Conservation (phyloP, 1,140 invertebrate genomes). For the Hylyphantes graminicola region DNA sequence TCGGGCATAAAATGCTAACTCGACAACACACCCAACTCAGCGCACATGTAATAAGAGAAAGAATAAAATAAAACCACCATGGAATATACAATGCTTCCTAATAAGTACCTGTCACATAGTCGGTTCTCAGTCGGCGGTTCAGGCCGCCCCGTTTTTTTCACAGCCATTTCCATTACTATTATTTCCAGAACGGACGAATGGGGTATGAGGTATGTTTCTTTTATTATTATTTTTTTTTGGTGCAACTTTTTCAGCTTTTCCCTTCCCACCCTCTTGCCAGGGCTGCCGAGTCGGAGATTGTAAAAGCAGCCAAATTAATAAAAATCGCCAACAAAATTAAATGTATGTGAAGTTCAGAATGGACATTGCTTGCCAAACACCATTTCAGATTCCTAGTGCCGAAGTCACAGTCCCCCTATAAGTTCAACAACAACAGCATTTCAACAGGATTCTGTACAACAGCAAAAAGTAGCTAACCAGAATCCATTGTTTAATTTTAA, state of each 20-base stretch:
- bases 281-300: no score
- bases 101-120: slow-evolving; percentile 58
- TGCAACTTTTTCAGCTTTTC: not conserved
- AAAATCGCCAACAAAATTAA: no score
- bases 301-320: no score
- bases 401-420: no score
- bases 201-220: slow-evolving; percentile 33
- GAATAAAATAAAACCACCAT: slow-evolving; percentile 39
- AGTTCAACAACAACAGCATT: no score
- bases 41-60: slow-evolving; percentile 15
- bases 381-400: no score
- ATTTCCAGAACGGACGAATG: slow-evolving; percentile 57
- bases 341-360: no score
- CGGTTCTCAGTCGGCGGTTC: slow-evolving; percentile 6
- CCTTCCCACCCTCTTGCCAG: not conserved
- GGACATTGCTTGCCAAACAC: no score
- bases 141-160: slow-evolving; percentile 25
- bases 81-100: slow-evolving; percentile 41
- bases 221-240: slow-evolving; percentile 4
- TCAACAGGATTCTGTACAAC: no score
- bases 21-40: slow-evolving; percentile 39
- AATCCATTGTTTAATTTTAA: no score
- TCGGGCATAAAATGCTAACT: slow-evolving; percentile 47
- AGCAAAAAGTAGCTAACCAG: no score
- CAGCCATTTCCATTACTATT: slow-evolving; percentile 55